Evolutionary conservation across 2,797 vertebrate genomes (phyloP).

Genomic region (Chelon auratus): DNA sequence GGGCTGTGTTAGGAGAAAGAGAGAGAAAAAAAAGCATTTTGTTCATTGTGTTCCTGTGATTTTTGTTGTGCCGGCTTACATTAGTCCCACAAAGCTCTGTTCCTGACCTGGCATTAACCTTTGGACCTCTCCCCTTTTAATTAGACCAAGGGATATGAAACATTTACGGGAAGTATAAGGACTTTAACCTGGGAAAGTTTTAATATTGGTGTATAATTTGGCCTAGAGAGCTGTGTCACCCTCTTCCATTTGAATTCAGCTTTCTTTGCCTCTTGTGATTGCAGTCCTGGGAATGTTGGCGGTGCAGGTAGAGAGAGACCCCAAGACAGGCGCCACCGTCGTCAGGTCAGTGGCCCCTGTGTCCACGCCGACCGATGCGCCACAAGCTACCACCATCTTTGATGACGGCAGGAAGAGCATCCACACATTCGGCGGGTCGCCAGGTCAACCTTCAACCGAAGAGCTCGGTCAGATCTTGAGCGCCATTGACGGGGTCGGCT

Average conservation of each 20-base stretch:
- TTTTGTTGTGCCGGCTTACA: constrained; percentile 19
- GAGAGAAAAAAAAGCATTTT: constrained; percentile 9
- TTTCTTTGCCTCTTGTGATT: constrained; percentile 23
- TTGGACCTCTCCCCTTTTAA: constrained; percentile 4
- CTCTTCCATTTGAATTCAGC: not conserved
- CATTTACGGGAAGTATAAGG: no score
- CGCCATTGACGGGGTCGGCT: constrained; percentile 68
- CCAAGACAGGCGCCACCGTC: constrained; percentile 73
- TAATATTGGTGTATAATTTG: constrained; percentile 8
- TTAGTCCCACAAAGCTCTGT: constrained; percentile 21
- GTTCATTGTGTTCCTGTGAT: constrained; percentile 13
- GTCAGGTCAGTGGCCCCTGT: constrained; percentile 77
- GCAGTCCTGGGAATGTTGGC: constrained; percentile 78
- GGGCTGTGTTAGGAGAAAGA: constrained; percentile 18
- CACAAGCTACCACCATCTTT: constrained; percentile 56
- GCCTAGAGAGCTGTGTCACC: not conserved
- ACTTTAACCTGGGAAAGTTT: not conserved
- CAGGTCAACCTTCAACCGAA: constrained; percentile 61
- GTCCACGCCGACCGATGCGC: constrained; percentile 30
- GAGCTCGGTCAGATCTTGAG: constrained; percentile 79
- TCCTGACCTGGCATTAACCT: constrained; percentile 22
- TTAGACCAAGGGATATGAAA: not conserved
- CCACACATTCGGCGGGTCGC: constrained; percentile 52
- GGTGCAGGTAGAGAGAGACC: constrained; percentile 78
- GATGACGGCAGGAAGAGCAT: constrained; percentile 80